Conservation (phyloP, 1,140 invertebrate genomes). For the Alviniconcha marisindica region DNA sequence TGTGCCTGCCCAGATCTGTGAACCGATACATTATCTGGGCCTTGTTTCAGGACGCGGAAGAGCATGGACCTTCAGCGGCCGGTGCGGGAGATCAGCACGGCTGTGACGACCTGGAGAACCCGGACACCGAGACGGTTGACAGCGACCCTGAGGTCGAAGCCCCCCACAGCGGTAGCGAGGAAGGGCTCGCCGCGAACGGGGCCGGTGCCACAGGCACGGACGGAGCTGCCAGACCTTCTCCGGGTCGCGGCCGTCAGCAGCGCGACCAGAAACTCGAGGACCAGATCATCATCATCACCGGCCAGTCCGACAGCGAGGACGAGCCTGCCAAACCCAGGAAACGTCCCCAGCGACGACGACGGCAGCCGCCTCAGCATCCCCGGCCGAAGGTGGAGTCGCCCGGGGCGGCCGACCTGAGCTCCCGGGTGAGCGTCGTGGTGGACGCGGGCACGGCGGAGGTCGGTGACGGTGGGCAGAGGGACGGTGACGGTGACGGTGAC, state of each 20-base stretch:
- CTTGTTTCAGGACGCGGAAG: neutral
- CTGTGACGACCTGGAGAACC: too few species aligned
- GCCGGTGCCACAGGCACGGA: neutral
- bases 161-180: neutral
- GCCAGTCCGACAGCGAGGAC: neutral
- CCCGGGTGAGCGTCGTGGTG: neutral
- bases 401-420: neutral
- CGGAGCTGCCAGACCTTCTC: too few species aligned
- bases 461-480: too few species aligned
- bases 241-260: too few species aligned
- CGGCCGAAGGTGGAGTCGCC: neutral
- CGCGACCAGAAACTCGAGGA: neutral
- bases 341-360: too few species aligned
- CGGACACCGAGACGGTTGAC: neutral
- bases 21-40: neutral
- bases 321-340: neutral
- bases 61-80: neutral
- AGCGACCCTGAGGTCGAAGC: neutral
- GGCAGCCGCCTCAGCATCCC: too few species aligned
- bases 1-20: too few species aligned
- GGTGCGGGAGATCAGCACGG: neutral
- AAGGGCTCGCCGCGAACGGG: neutral
- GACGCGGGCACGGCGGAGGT: neutral
- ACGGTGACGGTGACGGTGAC: too few species aligned
- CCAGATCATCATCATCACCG: conserved; percentile 1